Percentiles rank a stretch among this genome's conserved stretches.
phyloP scores from a whole-genome alignment of 2,797 vertebrate genomes.

The Galagoides demidoff region DNA sequence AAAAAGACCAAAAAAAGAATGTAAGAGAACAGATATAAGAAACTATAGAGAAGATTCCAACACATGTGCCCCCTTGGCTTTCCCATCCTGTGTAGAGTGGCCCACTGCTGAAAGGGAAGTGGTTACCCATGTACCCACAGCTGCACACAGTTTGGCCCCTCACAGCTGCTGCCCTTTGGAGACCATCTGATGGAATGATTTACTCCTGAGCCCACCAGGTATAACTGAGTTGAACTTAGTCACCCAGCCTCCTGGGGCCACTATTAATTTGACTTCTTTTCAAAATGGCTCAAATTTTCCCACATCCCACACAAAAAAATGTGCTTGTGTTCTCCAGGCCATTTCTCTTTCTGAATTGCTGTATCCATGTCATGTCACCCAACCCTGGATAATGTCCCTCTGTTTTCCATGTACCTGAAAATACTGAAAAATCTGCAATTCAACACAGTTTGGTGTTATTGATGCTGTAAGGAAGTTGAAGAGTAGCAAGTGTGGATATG shows the following conservation, averaged over 20 bases:
- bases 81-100: background rate
- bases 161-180: background rate
- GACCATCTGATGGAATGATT: no score
- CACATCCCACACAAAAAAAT: accelerated
- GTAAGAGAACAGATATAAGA: background rate
- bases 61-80: no score
- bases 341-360: background rate
- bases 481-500: background rate
- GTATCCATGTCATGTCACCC: background rate
- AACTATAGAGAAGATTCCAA: background rate
- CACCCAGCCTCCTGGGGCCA: background rate
- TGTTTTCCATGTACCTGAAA: background rate
- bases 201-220: background rate
- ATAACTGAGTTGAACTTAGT: background rate
- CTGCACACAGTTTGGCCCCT: background rate
- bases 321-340: accelerated
- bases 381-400: background rate
- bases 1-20: background rate
- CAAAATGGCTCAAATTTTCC: background rate
- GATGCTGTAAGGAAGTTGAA: background rate
- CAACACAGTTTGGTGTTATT: background rate
- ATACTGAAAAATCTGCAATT: background rate
- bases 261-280: background rate
- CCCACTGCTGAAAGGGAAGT: background rate
- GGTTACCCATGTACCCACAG: accelerated